Base-by-base conservation (phyloP, 2,113 vertebrate genomes). In the Ictalurus punctatus region DNA sequence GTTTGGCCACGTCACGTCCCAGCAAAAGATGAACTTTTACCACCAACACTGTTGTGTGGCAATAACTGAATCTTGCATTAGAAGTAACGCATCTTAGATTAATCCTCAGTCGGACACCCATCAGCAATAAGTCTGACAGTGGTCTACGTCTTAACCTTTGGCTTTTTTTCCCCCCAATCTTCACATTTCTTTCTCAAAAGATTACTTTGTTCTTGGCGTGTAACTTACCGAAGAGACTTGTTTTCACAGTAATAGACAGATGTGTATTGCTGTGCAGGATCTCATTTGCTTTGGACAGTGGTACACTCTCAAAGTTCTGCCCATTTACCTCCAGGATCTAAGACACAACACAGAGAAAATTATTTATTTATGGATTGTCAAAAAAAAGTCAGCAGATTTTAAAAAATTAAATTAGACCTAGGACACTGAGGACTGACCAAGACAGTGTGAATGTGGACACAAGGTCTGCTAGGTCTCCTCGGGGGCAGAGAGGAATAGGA, bases 161-260 rank as follows among this genome's bases (percentile, higher is more conserved):
- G 13, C n/a, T 34, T 71, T 2, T 56, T 56, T 54, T 17, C 21
- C 0, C 44, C 44, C 65, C 27, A 14, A 30, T 74, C 19, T 52
- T 79, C 7, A 44, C 16, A 73, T 44, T 23, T 48, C 40, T 48
- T 78, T 78, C 40, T 27, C 40, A 25, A 16, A 81, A 30, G 6
- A 1, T 19, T 3, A 6, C n/a, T 30, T 23, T 30, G 13, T 12
- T 13, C 80, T 37, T 56, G 52, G 19, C 17, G 19, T 73, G n/a
- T 69, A 59, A 23, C 90, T 90, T 95, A 99, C 98, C 98, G 95
- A 99, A 96, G 90, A 99, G 96, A 91, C 99, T 99, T 69, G 98
- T 99, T 97, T 99, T 99, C 97, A 99, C 98, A 98, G 98, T 99
- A 96, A 99, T 98, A 88, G 98, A 99, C 92, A 99, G 94, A 94